Percentiles rank a stretch among this genome's conserved stretches.
phyloP scores from a whole-genome alignment of 1,140 invertebrate genomes.

The Leucophenga varia region DNA sequence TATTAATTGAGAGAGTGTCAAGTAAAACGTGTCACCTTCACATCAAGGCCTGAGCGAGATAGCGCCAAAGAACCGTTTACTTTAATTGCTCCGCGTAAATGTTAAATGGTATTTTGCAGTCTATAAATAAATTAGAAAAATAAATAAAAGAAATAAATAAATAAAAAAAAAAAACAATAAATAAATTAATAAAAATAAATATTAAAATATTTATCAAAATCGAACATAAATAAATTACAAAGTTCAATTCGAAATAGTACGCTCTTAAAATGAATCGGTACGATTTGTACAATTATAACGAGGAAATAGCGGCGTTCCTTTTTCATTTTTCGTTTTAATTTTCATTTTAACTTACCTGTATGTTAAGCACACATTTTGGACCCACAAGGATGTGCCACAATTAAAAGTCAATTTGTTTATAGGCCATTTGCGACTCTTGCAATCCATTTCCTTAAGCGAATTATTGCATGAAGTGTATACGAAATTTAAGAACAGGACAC shows the following conservation, averaged over 20 bases:
- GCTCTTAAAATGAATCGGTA: constrained; percentile 2
- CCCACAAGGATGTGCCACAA: constrained; percentile 12
- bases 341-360: not conserved
- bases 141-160: too few relatives aligned
- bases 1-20: too few relatives aligned
- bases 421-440: constrained; percentile 17
- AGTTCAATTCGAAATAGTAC: too few relatives aligned
- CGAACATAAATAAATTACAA: constrained; percentile 54
- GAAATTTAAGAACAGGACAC: constrained; percentile 21
- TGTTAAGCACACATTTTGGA: too few relatives aligned
- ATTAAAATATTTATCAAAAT: constrained; percentile 38
- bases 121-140: too few relatives aligned
- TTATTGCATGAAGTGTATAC: constrained; percentile 28
- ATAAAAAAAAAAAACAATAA: too few relatives aligned
- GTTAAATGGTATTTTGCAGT: too few relatives aligned
- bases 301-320: constrained; percentile 3
- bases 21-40: too few relatives aligned
- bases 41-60: too few relatives aligned
- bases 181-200: constrained; percentile 31
- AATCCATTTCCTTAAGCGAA: constrained; percentile 12
- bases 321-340: not conserved
- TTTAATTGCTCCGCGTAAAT: too few relatives aligned
- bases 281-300: too few relatives aligned
- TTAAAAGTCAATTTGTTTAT: constrained; percentile 18
- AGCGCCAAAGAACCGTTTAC: too few relatives aligned